phyloP scores from a whole-genome alignment of 2,888 invertebrate species.

The Xestia ashworthii region DNA sequence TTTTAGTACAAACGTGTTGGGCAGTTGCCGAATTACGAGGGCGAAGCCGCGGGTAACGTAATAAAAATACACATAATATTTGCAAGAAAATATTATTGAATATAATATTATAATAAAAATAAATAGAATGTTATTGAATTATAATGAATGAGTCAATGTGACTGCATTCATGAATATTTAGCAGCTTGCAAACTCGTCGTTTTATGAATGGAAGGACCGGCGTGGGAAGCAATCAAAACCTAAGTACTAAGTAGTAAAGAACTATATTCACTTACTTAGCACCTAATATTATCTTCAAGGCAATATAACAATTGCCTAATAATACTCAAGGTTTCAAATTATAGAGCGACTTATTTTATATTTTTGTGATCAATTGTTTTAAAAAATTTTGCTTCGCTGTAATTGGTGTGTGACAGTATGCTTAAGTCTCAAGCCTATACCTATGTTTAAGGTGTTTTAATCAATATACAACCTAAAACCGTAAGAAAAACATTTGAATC shows the following conservation, averaged over 20 bases:
- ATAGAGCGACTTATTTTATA: background rate
- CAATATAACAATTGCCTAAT: background rate
- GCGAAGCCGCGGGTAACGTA: no score
- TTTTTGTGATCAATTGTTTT: background rate
- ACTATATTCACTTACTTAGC: background rate
- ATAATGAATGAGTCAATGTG: constrained; percentile 36
- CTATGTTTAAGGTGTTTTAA: no score
- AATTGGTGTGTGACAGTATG: background rate
- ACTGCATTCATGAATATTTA: constrained; percentile 46
- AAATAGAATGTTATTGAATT: constrained; percentile 27
- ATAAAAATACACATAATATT: constrained; percentile 3
- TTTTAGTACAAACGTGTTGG: no score
- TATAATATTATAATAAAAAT: no score
- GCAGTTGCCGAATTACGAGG: no score
- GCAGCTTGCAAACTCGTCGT: constrained; percentile 30
- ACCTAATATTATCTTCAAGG: constrained; percentile 1
- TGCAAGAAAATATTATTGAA: background rate
- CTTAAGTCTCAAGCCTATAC: no score
- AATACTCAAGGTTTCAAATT: background rate
- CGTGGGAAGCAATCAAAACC: constrained; percentile 37
- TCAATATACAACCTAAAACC: no score
- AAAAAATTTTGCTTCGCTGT: background rate
- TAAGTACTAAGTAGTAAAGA: constrained; percentile 14
- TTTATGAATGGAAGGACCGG: constrained; percentile 49
- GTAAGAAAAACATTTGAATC: no score